These are phyloP conservation scores for Papilio glaucus DNA, from an alignment of 1,140 invertebrate genomes.

Conservation along the genomic window DNA sequence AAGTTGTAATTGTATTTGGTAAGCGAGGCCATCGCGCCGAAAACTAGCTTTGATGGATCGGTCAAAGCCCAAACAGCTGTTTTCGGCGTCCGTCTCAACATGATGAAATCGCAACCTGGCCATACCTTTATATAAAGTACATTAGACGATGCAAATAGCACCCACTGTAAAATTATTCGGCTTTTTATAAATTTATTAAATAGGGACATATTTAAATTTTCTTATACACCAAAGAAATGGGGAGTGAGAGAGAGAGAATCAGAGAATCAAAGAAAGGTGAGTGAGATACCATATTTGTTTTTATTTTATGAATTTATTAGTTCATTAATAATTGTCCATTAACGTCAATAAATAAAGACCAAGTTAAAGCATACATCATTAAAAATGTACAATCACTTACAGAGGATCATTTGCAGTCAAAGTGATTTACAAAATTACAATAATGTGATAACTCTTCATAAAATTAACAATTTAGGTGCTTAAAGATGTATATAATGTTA, in stretches of 20 bases:
- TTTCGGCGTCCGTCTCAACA: slow-evolving; percentile 43
- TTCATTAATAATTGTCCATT: too few relatives aligned
- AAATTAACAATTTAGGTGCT: too few relatives aligned
- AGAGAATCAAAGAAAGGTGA: background rate
- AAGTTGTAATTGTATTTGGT: slow-evolving; percentile 77
- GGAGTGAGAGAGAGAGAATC: background rate
- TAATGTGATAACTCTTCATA: too few relatives aligned
- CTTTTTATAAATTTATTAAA: slow-evolving; percentile 52
- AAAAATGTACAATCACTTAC: too few relatives aligned
- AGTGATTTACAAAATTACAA: too few relatives aligned
- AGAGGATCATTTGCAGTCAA: too few relatives aligned
- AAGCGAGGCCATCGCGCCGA: slow-evolving; percentile 39
- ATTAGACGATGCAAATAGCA: slow-evolving; percentile 52
- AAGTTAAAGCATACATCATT: too few relatives aligned
- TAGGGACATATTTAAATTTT: slow-evolving; percentile 2
- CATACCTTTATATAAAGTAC: slow-evolving; percentile 44
- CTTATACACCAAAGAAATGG: background rate
- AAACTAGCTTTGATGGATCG: slow-evolving; percentile 42
- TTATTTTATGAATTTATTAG: too few relatives aligned
- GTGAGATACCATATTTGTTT: background rate
- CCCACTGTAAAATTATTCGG: slow-evolving; percentile 47
- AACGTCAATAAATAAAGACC: too few relatives aligned
- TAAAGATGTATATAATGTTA: too few relatives aligned
- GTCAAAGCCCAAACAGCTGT: slow-evolving; percentile 61
- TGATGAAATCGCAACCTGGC: slow-evolving; percentile 54